Evolutionary conservation across 2,113 vertebrate genomes (phyloP), one percentile per base, ranked within the genome.

Genomic region (Prochilodus magdalenae): DNA sequence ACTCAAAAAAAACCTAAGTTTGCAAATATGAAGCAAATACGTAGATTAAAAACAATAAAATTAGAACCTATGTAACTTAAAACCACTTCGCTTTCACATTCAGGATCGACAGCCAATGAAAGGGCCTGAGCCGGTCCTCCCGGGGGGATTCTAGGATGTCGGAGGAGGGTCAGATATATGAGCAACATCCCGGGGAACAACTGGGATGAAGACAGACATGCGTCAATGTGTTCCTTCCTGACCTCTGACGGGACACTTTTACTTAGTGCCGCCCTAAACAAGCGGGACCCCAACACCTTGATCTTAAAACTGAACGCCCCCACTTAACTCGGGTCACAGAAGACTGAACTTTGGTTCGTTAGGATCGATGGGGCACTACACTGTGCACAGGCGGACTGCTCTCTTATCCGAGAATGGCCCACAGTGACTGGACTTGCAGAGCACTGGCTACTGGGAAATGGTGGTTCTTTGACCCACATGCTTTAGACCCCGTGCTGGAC

Each of bases 41-140:
- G 36, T 22, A 70, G 66, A 36, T 73, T 70, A 65, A 49, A 79
- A 65, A 79, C 33, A 33, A 72, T 74, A 78, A 75, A 77, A 83
- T 75, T n/a, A 76, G 4, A 47, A 74, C 49, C 83, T 72, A 75
- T 80, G 82, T n/a, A 69, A 69, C 77, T 80, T 80, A 51, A 73
- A 82, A 80, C 67, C 55, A 76, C 79, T 73, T 24, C 30, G 73
- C 72, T 81, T 90, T 91, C 89, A 93, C 92, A 91, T 91, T 93
- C 82, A 91, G 88, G 84, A 77, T 47, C 55, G 44, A 59, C 44
- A 36, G 33, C 69, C 73, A n/a, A 36, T 26, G 2, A 22, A 74
- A 27, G 14, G 53, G 71, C 40, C 30, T 14, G 12, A 65, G n/a
- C 18, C 13, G 67, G 75, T 30, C 77, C 74, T 57, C 59, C 15